These are phyloP conservation scores for Enteromius viviparus DNA, from an alignment of 2,797 vertebrate genomes.

Conservation along the genomic window DNA sequence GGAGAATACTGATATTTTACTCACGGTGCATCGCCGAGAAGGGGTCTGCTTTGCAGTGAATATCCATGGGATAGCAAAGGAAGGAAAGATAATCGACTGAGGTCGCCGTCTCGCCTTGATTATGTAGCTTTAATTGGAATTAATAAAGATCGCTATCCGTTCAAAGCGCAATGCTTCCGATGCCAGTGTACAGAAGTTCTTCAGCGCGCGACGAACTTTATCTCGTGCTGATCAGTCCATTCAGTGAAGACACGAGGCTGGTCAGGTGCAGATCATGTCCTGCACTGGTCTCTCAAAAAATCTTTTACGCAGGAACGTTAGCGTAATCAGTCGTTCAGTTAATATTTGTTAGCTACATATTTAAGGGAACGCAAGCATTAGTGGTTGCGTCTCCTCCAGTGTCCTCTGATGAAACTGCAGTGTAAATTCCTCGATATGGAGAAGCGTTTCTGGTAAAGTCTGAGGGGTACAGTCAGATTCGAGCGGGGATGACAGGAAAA, in stretches of 20 bases:
- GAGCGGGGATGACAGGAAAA: constrained; percentile 77
- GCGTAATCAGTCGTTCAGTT: constrained; percentile 71
- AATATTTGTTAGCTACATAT: constrained; percentile 73
- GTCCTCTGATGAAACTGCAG: constrained; percentile 67
- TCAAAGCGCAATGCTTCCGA: constrained; percentile 70
- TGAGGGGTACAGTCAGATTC: constrained; percentile 71
- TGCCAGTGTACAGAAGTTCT: constrained; percentile 71
- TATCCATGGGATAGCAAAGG: constrained; percentile 91
- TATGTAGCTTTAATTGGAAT: constrained; percentile 75
- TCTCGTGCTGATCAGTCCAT: constrained; percentile 63
- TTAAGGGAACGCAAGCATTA: constrained; percentile 61
- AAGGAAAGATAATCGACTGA: constrained; percentile 90
- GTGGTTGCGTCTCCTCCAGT: constrained; percentile 60
- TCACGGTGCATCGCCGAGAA: constrained; percentile 94
- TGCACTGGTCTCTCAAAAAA: constrained; percentile 70
- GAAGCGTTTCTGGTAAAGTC: constrained; percentile 65
- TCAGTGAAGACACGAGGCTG: constrained; percentile 66
- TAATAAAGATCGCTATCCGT: constrained; percentile 62
- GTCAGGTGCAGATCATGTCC: constrained; percentile 81
- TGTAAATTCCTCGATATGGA: constrained; percentile 68
- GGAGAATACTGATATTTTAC: constrained; percentile 76
- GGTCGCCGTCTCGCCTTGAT: constrained; percentile 92
- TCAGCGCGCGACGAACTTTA: constrained; percentile 67
- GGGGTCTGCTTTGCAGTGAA: constrained; percentile 92
- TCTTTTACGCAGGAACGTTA: constrained; percentile 65